Percentiles rank a stretch among this genome's conserved stretches.
These are phyloP conservation scores for Palythoa grandiflora DNA, from an alignment of 92 coral and sea anemone genomes.

Conservation along the genomic window DNA sequence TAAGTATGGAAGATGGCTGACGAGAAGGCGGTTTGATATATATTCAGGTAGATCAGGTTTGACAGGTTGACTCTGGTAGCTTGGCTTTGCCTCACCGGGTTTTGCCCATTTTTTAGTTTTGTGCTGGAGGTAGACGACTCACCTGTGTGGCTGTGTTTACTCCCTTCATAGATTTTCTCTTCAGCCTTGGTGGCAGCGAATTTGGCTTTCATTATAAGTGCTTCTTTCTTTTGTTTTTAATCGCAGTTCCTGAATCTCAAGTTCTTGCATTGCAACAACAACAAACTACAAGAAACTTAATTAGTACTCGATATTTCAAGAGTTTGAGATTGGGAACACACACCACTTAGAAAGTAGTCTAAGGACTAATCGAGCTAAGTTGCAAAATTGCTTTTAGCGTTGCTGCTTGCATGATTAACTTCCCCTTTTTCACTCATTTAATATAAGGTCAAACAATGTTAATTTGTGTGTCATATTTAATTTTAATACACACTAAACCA, in stretches of 20 bases:
- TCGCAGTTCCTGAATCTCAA: neutral
- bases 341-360: no score
- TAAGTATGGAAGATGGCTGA: no score
- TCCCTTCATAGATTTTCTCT: neutral
- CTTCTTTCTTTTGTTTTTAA: neutral
- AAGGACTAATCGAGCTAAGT: no score
- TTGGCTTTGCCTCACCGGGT: no score
- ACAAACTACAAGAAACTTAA: no score
- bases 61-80: no score
- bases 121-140: neutral
- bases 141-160: conserved; percentile 6
- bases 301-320: no score
- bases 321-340: no score
- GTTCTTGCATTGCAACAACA: neutral
- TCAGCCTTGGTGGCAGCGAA: neutral
- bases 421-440: conserved; percentile 12
- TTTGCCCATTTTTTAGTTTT: conserved; percentile 3
- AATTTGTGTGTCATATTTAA: neutral
- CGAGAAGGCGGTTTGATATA: no score
- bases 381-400: neutral
- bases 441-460: conserved; percentile 5
- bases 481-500: neutral
- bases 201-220: neutral
- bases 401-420: neutral
- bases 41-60: no score